Evolutionary conservation across 2,797 vertebrate species (phyloP), one percentile per base, ranked within the genome.

Genomic region (Serranus cabrilla): DNA sequence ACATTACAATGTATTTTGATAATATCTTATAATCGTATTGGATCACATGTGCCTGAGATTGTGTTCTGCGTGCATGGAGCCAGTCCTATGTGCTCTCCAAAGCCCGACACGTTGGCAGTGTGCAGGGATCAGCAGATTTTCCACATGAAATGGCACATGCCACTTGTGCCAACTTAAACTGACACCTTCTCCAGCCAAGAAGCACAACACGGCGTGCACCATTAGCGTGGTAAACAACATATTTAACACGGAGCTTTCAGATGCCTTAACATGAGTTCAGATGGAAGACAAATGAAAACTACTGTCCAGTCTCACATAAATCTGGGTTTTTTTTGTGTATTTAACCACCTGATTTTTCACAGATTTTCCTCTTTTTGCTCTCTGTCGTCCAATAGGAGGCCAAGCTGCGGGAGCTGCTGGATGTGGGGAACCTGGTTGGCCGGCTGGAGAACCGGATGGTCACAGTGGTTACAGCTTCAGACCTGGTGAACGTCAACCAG

Each of bases 401-500:
- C 2, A 99, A 99, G 80, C 94, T 99, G 78, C 96, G 98, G 0
- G 98, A 99, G 85, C 95, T 97, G 69, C 88, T 99, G 89, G 98
- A 99, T 23, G 94, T 96, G 42, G 98, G 97, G 3, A 99, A 97
- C 60, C 86, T 97, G 2, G 97, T 96, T 21, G 97, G 97, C 0
- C 95, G 97, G 10, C 95, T 99, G 62, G 98, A 99, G 88, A 97
- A 96, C 80, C 96, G 97, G 61, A 97, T 99, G 97, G 93, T 99
- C 75, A 99, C 98, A 0, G 97, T 99, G 80, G 97, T 98, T 27
- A 98, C 97, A 0, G 98, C 98, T 1, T 96, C 97, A 1, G 98
- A 99, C 88, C 92, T 98, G 17, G 97, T 98, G 45, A 99, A 99
- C 77, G 97, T 99, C 73, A 97, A 96, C 12, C 97, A 98, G 94